Base-by-base conservation (phyloP, 2,888 invertebrate genomes). In the Globia sparganii region DNA sequence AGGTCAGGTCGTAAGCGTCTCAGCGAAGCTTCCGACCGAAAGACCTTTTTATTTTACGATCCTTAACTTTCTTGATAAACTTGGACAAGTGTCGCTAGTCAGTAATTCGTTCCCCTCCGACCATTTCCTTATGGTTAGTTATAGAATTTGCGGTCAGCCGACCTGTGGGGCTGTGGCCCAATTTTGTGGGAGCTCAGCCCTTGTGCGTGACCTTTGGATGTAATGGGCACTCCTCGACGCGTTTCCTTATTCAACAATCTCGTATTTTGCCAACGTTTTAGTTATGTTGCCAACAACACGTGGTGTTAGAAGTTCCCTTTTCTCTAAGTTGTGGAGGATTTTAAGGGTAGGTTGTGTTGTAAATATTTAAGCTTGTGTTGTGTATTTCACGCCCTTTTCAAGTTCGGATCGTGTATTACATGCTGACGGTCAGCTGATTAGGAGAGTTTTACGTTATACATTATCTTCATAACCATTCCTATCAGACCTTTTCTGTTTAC, bases 61-160 rank as follows among this genome's bases (percentile, higher is more conserved):
- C 75, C 72, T 70, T 72, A 90, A 90, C 87, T 90, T 91, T 89
- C 87, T 90, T 89, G 87, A 90, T 91, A 90, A 91, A 91, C 87
- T 91, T 89, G 86, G 86, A 77, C 86, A 88, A 90, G 88, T 87
- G 87, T 87, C 87, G 86, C 86, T 79, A 80, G 81, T 77, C 85
- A 78, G 81, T 86, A 79, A 81, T 84, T 87, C 80, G 75, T 80
- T 86, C 70, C 86, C 84, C 78, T 80, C 81, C 80, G 69, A 69
- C 84, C 83, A 86, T 86, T 87, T 87, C 83, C 85, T 88, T 83
- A 87, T 85, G 86, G 87, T 88, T 83, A 85, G 86, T 89, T 90
- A 90, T 90, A 85, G 88, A 89, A 88, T 91, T 89, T 89, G 90
- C 80, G 91, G 89, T 80, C 72, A 59, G 78, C 83, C 87, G 87